Conservation (phyloP, 1,140 invertebrate genomes). For the Ceratosolen fusciceps region DNA sequence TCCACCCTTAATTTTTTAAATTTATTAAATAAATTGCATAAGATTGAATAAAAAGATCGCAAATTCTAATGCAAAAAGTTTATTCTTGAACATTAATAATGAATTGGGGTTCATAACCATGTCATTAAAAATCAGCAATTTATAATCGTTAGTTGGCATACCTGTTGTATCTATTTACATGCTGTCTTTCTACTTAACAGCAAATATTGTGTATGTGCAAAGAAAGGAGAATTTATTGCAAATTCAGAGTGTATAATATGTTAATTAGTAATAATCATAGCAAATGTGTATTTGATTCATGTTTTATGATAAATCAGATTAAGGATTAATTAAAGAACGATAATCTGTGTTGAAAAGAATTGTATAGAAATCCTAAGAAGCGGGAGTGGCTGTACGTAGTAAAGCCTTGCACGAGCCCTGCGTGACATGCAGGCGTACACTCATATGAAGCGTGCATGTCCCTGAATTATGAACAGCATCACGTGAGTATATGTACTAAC, state of each 20-base stretch:
- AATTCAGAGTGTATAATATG: too few species aligned
- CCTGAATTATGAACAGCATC: constrained; percentile 56
- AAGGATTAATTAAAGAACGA: not conserved
- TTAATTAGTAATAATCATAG: too few species aligned
- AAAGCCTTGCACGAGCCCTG: not conserved
- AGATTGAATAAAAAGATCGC: too few species aligned
- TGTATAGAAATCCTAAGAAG: not conserved
- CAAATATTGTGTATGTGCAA: too few species aligned
- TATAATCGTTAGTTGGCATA: not conserved
- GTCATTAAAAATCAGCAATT: too few species aligned
- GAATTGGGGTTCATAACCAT: too few species aligned
- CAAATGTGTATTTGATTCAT: not conserved
- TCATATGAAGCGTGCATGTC: constrained; percentile 42
- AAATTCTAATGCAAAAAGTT: too few species aligned
- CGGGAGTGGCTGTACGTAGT: not conserved
- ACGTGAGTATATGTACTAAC: constrained; percentile 53
- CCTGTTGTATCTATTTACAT: not conserved
- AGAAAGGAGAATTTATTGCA: too few species aligned
- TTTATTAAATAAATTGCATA: too few species aligned
- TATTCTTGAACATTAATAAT: too few species aligned
- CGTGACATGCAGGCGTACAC: not conserved
- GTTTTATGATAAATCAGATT: too few species aligned
- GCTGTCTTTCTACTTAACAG: not conserved
- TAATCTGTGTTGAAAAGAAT: not conserved
- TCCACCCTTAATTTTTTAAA: too few species aligned